Evolutionary conservation across 2,113 vertebrate species (phyloP), one percentile per base, ranked within the genome.

Genomic region (Cinclus mexicanus): DNA sequence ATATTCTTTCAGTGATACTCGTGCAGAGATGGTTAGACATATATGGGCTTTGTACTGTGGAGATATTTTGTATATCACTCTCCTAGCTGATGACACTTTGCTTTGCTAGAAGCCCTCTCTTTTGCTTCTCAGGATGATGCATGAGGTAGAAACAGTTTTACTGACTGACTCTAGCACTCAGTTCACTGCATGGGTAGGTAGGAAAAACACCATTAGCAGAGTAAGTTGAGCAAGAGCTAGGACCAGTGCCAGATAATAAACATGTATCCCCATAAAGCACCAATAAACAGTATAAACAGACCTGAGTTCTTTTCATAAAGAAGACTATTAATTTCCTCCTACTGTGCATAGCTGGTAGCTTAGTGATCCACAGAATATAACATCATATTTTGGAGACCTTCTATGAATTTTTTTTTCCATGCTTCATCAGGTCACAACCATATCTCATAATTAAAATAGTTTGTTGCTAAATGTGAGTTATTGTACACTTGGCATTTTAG

Each of bases 231-330:
- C 81, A 93, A 89, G 72, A 91, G 26, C 60, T 89, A 89, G 83
- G 77, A 93, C 78, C 28, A 2, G 55, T 94, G 93, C 83, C 91
- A 95, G 86, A 74, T 37, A 75, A 92, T 64, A 93, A 94, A 96
- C 56, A 91, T 1, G 2, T 44, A 84, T 89, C 35, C 47, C 35
- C 11, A 3, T 77, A 75, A 90, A 95, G 52, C 39, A 80, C 84
- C 74, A 93, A 63, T 81, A 87, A 89, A 92, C 41, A 72, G 37
- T 19, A 72, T 89, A 88, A 86, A 70, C 47, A 92, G 41, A 29
- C 37, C 47, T 61, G 61, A 76, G 37, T 53, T 91, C 64, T 84
- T 92, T 94, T 72, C 9, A 2, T 87, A 70, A 95, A 83, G 35
- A 85, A 6, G 26, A 63, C n/a, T 74, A 47, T 52, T 87, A 87